Evolutionary conservation across 2,113 vertebrate species (phyloP).

Genomic region (Neoarius graeffei): DNA sequence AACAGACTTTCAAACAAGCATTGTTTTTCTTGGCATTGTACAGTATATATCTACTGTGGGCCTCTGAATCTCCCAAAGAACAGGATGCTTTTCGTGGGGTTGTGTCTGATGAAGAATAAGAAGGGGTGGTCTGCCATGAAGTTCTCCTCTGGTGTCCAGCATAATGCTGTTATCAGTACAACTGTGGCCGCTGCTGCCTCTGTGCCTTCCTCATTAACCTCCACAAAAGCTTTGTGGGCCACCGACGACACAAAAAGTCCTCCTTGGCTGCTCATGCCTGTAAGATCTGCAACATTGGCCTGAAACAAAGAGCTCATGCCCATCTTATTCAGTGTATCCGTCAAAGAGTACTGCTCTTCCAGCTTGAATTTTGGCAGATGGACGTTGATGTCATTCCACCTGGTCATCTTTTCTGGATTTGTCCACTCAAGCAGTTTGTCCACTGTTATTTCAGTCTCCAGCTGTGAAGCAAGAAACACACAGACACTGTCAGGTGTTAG

Average conservation of each 20-base stretch:
- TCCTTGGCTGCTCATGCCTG: conserved; percentile 75
- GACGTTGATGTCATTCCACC: conserved; percentile 68
- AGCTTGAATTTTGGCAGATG: conserved; percentile 74
- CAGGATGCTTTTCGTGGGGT: conserved; percentile 72
- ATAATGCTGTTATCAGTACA: conserved; percentile 64
- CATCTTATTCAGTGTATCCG: conserved; percentile 64
- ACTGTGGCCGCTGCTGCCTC: conserved; percentile 82
- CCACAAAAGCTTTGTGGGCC: conserved; percentile 85
- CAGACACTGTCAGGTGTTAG: background rate
- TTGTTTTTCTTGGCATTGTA: background rate
- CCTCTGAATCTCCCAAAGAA: conserved; percentile 76
- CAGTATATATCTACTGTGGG: conserved; percentile 58
- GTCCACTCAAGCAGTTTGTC: conserved; percentile 87
- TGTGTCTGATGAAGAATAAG: conserved; percentile 85
- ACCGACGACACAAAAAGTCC: conserved; percentile 80
- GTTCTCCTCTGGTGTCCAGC: conserved; percentile 54
- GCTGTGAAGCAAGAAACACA: conserved; percentile 64
- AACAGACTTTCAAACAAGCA: background rate
- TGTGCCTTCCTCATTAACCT: conserved; percentile 87
- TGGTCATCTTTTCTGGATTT: conserved; percentile 66
- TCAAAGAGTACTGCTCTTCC: conserved; percentile 74
- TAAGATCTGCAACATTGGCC: conserved; percentile 74
- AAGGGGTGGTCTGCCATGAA: conserved; percentile 89
- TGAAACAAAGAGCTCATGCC: conserved; percentile 75
- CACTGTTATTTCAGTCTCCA: conserved; percentile 80